Conservation (phyloP, 2,113 vertebrate species). For the Elephantulus edwardii region DNA sequence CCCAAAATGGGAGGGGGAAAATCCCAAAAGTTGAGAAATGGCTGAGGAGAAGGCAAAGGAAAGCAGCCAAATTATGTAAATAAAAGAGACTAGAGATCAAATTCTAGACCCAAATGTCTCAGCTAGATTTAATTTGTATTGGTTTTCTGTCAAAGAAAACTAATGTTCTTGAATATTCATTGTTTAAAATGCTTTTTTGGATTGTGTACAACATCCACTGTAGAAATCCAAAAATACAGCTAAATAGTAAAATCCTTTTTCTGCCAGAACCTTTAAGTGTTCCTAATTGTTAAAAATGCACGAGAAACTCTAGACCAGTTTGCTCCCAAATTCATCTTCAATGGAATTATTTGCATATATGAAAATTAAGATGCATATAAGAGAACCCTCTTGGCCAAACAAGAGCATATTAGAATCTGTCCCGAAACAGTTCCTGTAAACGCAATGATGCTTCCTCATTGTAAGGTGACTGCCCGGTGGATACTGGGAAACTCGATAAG, state of each 20-base stretch:
- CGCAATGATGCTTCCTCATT: background rate
- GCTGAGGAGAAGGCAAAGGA: constrained; percentile 42
- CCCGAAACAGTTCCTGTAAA: background rate
- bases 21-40: constrained; percentile 13
- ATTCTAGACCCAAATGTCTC: background rate
- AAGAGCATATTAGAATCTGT: background rate
- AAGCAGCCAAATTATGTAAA: constrained; percentile 55
- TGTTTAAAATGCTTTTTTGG: constrained; percentile 68
- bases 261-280: background rate
- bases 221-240: constrained; percentile 10
- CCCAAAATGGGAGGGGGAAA: background rate
- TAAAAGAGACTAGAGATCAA: constrained; percentile 39
- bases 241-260: constrained; percentile 30
- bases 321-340: background rate
- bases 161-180: constrained; percentile 69
- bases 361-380: background rate
- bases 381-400: background rate
- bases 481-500: background rate
- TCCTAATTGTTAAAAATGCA: constrained; percentile 42
- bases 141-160: constrained; percentile 67
- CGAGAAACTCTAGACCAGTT: background rate
- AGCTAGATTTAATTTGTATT: constrained; percentile 63
- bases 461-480: background rate
- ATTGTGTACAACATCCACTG: constrained; percentile 45
- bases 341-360: background rate